A percentile compares a stretch with the other conserved stretches of the same genome.
Conservation (phyloP, 2,888 invertebrate species). For the Parnassius smintheus region DNA sequence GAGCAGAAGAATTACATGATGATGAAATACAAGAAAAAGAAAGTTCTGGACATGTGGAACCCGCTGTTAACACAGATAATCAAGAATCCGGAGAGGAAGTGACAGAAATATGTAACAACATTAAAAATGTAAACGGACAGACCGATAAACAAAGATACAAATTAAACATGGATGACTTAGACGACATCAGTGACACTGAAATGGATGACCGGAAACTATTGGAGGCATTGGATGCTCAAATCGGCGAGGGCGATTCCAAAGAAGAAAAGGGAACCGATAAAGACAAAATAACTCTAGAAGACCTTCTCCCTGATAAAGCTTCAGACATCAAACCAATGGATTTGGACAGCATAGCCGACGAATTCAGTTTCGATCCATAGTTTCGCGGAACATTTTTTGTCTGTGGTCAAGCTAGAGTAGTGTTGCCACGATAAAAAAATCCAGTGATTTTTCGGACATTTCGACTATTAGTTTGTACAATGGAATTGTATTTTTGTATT, state of each 20-base stretch:
- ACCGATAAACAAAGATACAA: slow-evolving; percentile 16
- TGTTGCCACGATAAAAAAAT: background rate
- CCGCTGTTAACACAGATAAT: background rate
- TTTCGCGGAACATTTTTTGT: background rate
- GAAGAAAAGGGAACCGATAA: slow-evolving; percentile 21
- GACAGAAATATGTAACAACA: background rate
- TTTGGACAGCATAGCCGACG: slow-evolving; percentile 44
- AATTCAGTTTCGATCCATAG: slow-evolving; percentile 29
- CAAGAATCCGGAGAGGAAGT: background rate
- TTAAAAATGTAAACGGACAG: background rate
- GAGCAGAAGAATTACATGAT: background rate
- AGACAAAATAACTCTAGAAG: slow-evolving; percentile 28
- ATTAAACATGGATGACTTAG: slow-evolving; percentile 37
- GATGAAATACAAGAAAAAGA: background rate
- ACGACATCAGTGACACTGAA: slow-evolving; percentile 41
- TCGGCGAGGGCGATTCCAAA: slow-evolving; percentile 33
- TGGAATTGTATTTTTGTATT: slow-evolving; percentile 1
- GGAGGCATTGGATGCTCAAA: slow-evolving; percentile 45
- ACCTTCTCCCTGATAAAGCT: slow-evolving; percentile 26
- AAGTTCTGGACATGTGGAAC: background rate
- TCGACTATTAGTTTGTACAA: background rate
- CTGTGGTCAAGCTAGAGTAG: background rate
- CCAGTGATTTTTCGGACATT: background rate
- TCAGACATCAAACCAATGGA: slow-evolving; percentile 35
- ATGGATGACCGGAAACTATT: slow-evolving; percentile 44